Evolutionary conservation across 2,113 vertebrate species (phyloP), one percentile per base, ranked within the genome.

Genomic region (Pachyramphus minor): DNA sequence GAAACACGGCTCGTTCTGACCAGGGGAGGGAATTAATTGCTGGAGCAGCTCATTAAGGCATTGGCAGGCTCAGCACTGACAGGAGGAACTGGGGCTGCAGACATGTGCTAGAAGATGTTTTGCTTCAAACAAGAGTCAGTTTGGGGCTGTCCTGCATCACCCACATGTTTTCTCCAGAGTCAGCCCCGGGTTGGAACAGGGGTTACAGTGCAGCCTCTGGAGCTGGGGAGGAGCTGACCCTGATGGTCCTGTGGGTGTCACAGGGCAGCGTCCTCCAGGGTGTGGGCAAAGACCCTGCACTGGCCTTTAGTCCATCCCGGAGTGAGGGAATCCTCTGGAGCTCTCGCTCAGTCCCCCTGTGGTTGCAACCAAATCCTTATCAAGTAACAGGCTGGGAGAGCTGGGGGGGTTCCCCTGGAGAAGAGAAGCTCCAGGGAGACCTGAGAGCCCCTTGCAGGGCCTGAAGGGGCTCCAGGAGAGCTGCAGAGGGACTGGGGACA

Each of bases 131-230:
- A 3, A 2, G 12, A 68, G 8, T 42, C 1, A 62, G 25, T 42
- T 28, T 27, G 24, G 49, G 44, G 90, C 53, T 67, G 24, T 35
- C 37, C 68, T 69, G 33, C 30, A 42, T 68, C 49, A 47, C 33
- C 12, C 69, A 39, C 25, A 4, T 23, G 49, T 44, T 59, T 74
- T 66, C 71, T 58, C 37, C 49, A n/a, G 44, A 28, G 42, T 18
- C 62, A 15, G 0, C 13, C 9, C 20, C 3, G 33, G 1, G 0
- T 2, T 53, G 45, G 39, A 76, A 18, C 10, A 5, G 19, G 4
- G 24, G 24, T 12, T 56, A 22, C 14, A 42, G 17, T 2, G 35
- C 28, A 59, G 49, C 17, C 41, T 41, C 31, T 4, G 47, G 47
- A 49, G 12, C 50, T 56, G 2, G 11, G 50, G 1, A 45, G 7